phyloP scores from a whole-genome alignment of 2,113 vertebrate genomes.

The Epinephelus lanceolatus region DNA sequence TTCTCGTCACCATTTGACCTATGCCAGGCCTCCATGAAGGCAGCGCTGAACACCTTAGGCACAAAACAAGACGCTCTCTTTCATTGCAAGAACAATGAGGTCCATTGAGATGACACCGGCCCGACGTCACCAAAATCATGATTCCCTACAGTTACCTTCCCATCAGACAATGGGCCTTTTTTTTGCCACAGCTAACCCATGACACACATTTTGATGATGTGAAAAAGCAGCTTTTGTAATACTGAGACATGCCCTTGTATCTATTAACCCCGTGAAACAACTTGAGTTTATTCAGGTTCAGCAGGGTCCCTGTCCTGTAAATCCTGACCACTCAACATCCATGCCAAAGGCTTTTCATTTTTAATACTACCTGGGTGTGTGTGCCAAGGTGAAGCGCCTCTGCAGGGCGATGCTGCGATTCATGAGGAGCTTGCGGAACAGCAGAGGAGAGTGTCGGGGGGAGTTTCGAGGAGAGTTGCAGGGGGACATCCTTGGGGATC shows the following conservation, averaged over 20 bases:
- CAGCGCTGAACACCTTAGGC: slow-evolving; percentile 69
- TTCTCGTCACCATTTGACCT: slow-evolving; percentile 37
- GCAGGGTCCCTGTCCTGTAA: neutral
- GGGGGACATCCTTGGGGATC: slow-evolving; percentile 84
- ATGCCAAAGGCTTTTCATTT: neutral
- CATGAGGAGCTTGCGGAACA: slow-evolving; percentile 89
- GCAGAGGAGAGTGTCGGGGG: slow-evolving; percentile 85
- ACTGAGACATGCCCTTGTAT: neutral
- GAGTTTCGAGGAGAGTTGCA: slow-evolving; percentile 82
- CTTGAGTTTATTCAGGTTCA: slow-evolving; percentile 31
- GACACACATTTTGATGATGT: slow-evolving; percentile 51
- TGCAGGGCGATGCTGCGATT: slow-evolving; percentile 88
- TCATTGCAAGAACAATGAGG: slow-evolving; percentile 69
- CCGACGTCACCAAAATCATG: slow-evolving; percentile 63
- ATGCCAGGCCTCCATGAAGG: slow-evolving; percentile 17
- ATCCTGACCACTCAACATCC: neutral
- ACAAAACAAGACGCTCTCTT: slow-evolving; percentile 65
- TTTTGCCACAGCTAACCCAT: slow-evolving; percentile 55
- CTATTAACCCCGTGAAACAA: slow-evolving; percentile 9
- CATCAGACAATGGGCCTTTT: slow-evolving; percentile 63
- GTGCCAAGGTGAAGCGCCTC: slow-evolving; percentile 92
- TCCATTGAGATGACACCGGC: slow-evolving; percentile 63
- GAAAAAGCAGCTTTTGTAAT: slow-evolving; percentile 34
- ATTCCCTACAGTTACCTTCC: slow-evolving; percentile 75
- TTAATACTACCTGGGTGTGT: slow-evolving; percentile 90